Evolutionary conservation across 1,140 invertebrate species (phyloP).

Genomic region (Mizuhopecten yessoensis): DNA sequence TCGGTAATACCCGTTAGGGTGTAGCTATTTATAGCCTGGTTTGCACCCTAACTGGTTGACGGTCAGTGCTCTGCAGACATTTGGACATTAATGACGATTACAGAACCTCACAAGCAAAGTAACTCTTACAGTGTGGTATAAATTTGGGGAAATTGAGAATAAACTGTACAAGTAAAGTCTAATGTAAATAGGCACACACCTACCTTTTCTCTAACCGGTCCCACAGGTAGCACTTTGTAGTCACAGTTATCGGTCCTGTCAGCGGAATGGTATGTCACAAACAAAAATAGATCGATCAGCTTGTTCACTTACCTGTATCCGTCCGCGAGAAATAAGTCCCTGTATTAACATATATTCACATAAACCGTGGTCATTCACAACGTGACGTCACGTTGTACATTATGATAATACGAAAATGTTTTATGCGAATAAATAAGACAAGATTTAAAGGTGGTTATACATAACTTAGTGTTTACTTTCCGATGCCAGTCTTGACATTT

Average conservation of each 20-base stretch:
- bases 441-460: neutral
- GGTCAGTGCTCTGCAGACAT: neutral
- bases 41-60: neutral
- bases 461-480: neutral
- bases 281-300: conserved; percentile 37
- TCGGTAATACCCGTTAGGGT: neutral
- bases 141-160: neutral
- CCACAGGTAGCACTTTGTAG: neutral
- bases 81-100: neutral
- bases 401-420: neutral
- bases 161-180: neutral
- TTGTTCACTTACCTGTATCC: conserved; percentile 26
- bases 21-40: neutral
- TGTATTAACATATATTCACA: conserved; percentile 25
- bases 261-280: conserved; percentile 27
- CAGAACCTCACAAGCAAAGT: neutral
- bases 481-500: neutral
- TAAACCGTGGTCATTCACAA: neutral
- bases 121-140: neutral
- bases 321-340: conserved; percentile 16
- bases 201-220: conserved; percentile 2
- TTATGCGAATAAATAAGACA: neutral
- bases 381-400: neutral
- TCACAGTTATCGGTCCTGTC: conserved; percentile 37
- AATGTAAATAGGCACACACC: neutral